Base-by-base conservation (phyloP, 2,888 invertebrate genomes). In the Buathra laborator region DNA sequence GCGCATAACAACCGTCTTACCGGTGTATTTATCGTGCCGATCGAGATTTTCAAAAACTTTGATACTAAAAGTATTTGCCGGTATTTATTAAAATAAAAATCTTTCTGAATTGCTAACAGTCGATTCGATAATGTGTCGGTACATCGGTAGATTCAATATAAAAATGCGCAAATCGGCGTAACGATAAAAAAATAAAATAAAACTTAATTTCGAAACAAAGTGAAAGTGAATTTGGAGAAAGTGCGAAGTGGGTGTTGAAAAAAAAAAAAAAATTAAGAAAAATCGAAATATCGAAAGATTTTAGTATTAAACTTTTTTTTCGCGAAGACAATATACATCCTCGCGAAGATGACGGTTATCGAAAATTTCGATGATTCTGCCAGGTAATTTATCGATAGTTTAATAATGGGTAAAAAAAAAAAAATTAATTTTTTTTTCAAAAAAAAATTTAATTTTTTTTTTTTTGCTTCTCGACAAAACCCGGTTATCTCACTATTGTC, bases 281-380 rank as follows among this genome's bases (percentile, higher is more conserved):
- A 37, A 37, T 37, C 37, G 37, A 37, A 37, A 37, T 37, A 37
- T 37, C 7, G 37, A 14, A 44, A 37, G 43, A 37, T 9, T 32
- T 32, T 37, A 19, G 46, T 67, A 48, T 32, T 48, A n/a, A 48
- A 56, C 16, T 46, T 43, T 46, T 67, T 12, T 37, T 37, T 37
- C 14, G 19, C 24, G 44, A 44, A 4, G 24, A 76, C 24, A 9
- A 37, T 51, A 51, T 7, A 19, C 0, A 70, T 29, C 51, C 19
- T 51, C 14, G 46, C 24, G 48, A 71, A 64, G 14, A 85, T 85
- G 85, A 85, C 85, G 9, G 29, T 82, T 19, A 44, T 71, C 44
- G 85, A 85, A 74, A 75, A 76, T 67, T 44, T 46, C 66, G 51
- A 16, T 14, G 75, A 82, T 12, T 24, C 53, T 4, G 24, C 53